Evolutionary conservation across 2,888 invertebrate species (phyloP).

Genomic region (Podotricha telesiphe): DNA sequence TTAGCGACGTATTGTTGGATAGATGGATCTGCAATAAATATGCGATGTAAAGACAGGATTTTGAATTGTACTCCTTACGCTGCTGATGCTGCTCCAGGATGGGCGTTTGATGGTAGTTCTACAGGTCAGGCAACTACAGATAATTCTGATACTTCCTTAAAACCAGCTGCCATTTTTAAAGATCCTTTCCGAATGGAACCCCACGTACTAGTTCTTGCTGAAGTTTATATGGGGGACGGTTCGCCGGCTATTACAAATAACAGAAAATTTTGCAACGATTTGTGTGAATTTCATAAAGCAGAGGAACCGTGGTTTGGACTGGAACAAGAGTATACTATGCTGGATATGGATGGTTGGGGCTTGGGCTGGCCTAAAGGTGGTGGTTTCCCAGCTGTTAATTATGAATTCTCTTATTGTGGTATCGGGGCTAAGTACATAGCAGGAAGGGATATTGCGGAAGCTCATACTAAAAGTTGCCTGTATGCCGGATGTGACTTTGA

Average conservation of each 20-base stretch:
- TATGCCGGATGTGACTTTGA: slow-evolving; percentile 96
- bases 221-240: slow-evolving; percentile 89
- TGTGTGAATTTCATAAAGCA: slow-evolving; percentile 86
- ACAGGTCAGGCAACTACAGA: slow-evolving; percentile 92
- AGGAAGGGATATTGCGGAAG: slow-evolving; percentile 96
- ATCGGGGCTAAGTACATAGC: slow-evolving; percentile 96
- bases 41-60: slow-evolving; percentile 88
- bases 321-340: slow-evolving; percentile 95
- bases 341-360: slow-evolving; percentile 94
- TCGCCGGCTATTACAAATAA: slow-evolving; percentile 89
- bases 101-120: slow-evolving; percentile 97
- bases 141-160: slow-evolving; percentile 94
- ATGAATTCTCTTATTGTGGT: slow-evolving; percentile 95
- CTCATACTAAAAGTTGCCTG: slow-evolving; percentile 91
- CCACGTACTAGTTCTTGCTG: slow-evolving; percentile 93
- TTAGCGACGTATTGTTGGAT: slow-evolving; percentile 91
- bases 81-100: slow-evolving; percentile 85
- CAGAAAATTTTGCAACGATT: slow-evolving; percentile 87
- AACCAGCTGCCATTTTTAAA: slow-evolving; percentile 93
- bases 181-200: slow-evolving; percentile 96
- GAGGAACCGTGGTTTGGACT: slow-evolving; percentile 95
- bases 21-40: slow-evolving; percentile 89
- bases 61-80: slow-evolving; percentile 85
- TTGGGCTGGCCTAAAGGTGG: slow-evolving; percentile 97
- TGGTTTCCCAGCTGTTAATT: slow-evolving; percentile 93